A percentile compares a stretch with the other conserved stretches of the same genome.
phyloP scores from a whole-genome alignment of 2,797 vertebrate species.

The Diplodus puntazzo region DNA sequence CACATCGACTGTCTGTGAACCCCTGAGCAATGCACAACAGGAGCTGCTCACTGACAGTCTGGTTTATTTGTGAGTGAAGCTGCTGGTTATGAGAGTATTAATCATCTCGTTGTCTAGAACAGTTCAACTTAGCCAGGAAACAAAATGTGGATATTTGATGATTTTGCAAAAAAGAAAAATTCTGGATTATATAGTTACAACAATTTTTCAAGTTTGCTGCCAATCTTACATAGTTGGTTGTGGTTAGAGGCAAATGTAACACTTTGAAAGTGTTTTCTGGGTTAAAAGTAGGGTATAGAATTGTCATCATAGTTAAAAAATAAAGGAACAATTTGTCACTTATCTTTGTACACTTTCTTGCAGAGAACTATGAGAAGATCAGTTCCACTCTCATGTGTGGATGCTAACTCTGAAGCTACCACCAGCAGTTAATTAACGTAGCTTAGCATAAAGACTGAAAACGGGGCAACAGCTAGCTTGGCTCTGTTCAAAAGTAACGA shows the following conservation, averaged over 20 bases:
- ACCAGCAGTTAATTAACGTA: not conserved
- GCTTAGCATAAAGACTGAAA: not conserved
- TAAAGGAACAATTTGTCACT: not conserved
- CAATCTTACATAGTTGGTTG: not conserved
- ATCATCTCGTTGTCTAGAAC: not conserved
- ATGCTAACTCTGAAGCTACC: not conserved
- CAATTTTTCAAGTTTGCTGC: not conserved
- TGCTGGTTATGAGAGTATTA: not conserved
- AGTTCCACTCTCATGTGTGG: not conserved
- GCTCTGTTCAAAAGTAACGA: not conserved
- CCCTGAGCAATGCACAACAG: constrained; percentile 7
- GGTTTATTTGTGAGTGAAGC: not conserved
- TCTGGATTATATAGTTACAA: not conserved
- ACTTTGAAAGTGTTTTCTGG: too few species aligned
- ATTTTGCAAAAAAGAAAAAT: not conserved
- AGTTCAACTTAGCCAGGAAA: not conserved
- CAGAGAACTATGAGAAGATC: not conserved
- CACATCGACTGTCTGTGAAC: constrained; percentile 14
- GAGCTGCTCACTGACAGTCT: constrained; percentile 21
- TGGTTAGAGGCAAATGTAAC: not conserved
- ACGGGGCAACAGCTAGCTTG: not conserved
- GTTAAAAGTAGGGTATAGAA: not conserved
- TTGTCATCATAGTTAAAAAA: not conserved
- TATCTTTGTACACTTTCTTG: not conserved
- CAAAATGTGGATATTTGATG: constrained; percentile 6